phyloP scores from a whole-genome alignment of 2,113 vertebrate species.

The Dipodomys stephensi region DNA sequence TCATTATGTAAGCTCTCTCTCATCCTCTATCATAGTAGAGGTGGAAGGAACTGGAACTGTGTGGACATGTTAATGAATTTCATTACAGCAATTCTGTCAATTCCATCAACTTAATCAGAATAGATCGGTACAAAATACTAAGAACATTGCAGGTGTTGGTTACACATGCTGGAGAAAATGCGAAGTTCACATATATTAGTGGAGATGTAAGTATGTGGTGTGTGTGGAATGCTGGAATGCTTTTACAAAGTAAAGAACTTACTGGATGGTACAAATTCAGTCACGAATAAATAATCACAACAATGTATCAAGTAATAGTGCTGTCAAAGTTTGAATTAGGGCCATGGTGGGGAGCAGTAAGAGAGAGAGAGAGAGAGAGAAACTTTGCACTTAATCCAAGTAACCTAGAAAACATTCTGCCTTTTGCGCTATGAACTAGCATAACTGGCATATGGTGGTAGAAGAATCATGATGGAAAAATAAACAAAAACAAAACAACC shows the following conservation, averaged over 20 bases:
- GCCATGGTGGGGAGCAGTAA: background rate
- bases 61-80: background rate
- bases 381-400: too few species aligned
- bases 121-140: background rate
- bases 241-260: background rate
- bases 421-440: too few species aligned
- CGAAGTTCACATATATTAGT: background rate
- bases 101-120: background rate
- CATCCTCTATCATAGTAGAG: background rate
- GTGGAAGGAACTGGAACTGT: background rate
- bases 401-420: too few species aligned
- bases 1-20: background rate
- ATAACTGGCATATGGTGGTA: too few species aligned
- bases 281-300: background rate
- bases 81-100: background rate
- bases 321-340: background rate
- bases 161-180: background rate
- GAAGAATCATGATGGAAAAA: too few species aligned
- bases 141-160: background rate
- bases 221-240: background rate
- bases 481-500: too few species aligned
- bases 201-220: background rate
- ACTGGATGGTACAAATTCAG: background rate
- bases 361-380: too few species aligned
- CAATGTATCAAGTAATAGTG: background rate